Base-by-base conservation (phyloP, 2,888 invertebrate genomes). In the Agrypnus murinus region DNA sequence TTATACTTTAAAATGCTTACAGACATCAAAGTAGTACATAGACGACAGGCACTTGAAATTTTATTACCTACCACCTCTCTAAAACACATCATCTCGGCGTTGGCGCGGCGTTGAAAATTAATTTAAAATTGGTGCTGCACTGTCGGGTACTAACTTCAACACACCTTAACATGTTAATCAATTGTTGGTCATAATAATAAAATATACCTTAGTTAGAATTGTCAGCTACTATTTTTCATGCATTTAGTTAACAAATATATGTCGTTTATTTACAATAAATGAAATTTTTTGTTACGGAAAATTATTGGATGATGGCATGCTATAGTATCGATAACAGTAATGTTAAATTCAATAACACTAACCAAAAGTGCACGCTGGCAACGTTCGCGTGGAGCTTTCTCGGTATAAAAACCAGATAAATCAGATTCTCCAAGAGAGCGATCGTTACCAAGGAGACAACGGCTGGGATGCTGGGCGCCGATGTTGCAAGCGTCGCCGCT, bases 391-490 rank as follows among this genome's bases (percentile, higher is more conserved):
- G 38, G 46, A 65, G 34, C 65, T 63, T 50, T 67, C 45, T 63
- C 58, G 40, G 48, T 65, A 66, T 72, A 73, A 73, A 71, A 73
- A 67, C 57, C 57, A 65, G 65, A 73, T 71, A 71, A 73, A 73
- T 73, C 68, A 71, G 68, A 71, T 67, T 71, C 63, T 62, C 50
- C 17, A 65, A 19, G 45, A 65, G 59, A 60, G 38, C 48, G 68
- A 43, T 38, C 65, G 73, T 73, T 68, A 65, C 71, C 62, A 73
- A 50, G 71, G 73, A 59, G 53, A 73, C 71, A 68, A 68, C 68
- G 68, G 48, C 67, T 62, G 67, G 64, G 65, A 71, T 57, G 60
- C 62, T 64, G 58, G 70, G 71, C 73, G 73, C 73, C 73, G 65
- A 36, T 65, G n/a, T n/a, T n/a, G n/a, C n/a, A n/a, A n/a, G n/a